A percentile compares a stretch with the other conserved stretches of the same genome.
These are phyloP conservation scores for Pygocentrus nattereri DNA, from an alignment of 2,797 vertebrate species.

Conservation along the genomic window DNA sequence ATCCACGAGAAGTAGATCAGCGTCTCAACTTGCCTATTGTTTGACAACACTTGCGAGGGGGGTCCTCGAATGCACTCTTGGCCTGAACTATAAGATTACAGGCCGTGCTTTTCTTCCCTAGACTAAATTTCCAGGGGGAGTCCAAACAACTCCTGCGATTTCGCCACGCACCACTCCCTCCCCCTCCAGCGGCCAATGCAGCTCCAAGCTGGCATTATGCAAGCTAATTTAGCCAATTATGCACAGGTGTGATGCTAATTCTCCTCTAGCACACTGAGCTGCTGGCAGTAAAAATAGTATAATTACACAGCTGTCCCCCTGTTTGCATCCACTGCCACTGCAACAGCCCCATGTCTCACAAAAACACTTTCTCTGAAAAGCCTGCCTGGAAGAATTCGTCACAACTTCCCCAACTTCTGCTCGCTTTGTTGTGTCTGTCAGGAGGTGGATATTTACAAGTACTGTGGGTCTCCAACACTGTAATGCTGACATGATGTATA, in stretches of 20 bases:
- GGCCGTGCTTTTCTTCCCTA: slow-evolving; percentile 67
- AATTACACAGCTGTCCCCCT: slow-evolving; percentile 81
- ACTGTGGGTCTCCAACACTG: slow-evolving; percentile 20
- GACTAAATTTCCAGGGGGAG: slow-evolving; percentile 67
- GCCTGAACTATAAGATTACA: slow-evolving; percentile 73
- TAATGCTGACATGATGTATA: slow-evolving; percentile 21
- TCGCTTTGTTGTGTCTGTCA: slow-evolving; percentile 55
- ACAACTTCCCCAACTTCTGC: slow-evolving; percentile 54
- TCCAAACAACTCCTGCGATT: slow-evolving; percentile 75
- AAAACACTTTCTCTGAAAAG: slow-evolving; percentile 58
- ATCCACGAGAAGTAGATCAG: slow-evolving; percentile 48
- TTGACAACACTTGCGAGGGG: slow-evolving; percentile 61
- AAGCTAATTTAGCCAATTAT: slow-evolving; percentile 86
- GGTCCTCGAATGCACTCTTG: slow-evolving; percentile 58
- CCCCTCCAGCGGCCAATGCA: slow-evolving; percentile 72
- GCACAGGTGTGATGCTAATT: slow-evolving; percentile 88
- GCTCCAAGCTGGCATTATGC: slow-evolving; percentile 79
- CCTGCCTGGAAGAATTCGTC: slow-evolving; percentile 47
- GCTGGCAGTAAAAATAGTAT: slow-evolving; percentile 84
- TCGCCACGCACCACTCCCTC: slow-evolving; percentile 67
- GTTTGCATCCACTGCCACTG: slow-evolving; percentile 69
- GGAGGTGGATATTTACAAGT: slow-evolving; percentile 40
- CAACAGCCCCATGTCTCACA: slow-evolving; percentile 58
- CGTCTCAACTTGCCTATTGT: slow-evolving; percentile 57
- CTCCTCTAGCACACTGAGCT: slow-evolving; percentile 76